These are phyloP conservation scores for Kradibia gibbosae DNA, from an alignment of 1,140 invertebrate species.

Conservation along the genomic window DNA sequence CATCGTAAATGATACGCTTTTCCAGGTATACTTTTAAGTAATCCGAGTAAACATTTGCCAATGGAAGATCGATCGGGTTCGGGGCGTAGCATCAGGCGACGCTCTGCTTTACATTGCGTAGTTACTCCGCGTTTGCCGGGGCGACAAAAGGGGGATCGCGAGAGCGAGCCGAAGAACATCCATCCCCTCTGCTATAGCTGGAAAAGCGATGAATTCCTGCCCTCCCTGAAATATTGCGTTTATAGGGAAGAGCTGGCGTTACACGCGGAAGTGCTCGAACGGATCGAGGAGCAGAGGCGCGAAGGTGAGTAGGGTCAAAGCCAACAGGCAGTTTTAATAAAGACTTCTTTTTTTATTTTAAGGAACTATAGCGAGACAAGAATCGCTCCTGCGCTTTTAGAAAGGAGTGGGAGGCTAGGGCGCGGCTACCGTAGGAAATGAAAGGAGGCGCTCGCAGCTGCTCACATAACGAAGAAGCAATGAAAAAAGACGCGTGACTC, in stretches of 20 bases:
- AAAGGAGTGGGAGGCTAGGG: not conserved
- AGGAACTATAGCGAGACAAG: slow-evolving; percentile 2
- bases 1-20: not conserved
- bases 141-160: not conserved
- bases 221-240: slow-evolving; percentile 25
- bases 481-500: slow-evolving; percentile 7
- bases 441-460: not conserved
- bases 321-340: slow-evolving; percentile 34
- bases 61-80: not conserved
- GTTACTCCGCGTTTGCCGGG: not conserved
- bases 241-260: slow-evolving; percentile 9
- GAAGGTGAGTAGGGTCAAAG: not conserved
- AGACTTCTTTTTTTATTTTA: slow-evolving; percentile 39
- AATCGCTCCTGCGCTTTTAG: slow-evolving; percentile 9
- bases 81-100: not conserved
- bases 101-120: slow-evolving; percentile 17
- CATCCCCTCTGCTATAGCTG: not conserved
- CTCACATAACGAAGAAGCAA: not conserved
- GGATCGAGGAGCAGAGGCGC: not conserved
- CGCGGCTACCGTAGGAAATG: not conserved
- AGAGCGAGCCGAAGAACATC: not conserved
- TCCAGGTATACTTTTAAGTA: not conserved
- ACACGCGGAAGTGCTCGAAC: slow-evolving; percentile 16
- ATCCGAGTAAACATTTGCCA: not conserved
- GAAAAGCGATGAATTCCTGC: not conserved